Conservation (phyloP, 1,140 invertebrate species). For the Adoxophyes honmai region DNA sequence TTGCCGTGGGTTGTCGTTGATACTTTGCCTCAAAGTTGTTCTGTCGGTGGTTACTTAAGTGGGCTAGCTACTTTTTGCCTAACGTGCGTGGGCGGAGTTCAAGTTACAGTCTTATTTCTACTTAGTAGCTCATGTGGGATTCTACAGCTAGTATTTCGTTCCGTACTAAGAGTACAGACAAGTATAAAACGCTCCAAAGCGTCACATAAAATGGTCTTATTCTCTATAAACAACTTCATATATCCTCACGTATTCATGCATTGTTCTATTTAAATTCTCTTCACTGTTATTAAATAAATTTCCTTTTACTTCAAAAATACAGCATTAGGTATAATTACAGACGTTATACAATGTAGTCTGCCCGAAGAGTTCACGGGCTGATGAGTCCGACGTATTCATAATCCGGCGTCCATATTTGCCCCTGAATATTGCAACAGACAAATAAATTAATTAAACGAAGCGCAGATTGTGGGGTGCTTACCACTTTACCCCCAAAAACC, state of each 20-base stretch:
- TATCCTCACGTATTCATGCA: no score
- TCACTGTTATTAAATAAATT: no score
- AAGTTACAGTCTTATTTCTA: background rate
- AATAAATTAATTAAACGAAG: no score
- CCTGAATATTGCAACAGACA: no score
- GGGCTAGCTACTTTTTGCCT: background rate
- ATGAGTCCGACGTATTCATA: slow-evolving; percentile 7
- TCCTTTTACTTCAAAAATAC: background rate
- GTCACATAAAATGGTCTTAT: no score
- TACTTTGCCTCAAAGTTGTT: background rate
- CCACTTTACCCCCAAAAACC: no score
- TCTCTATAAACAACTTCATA: no score
- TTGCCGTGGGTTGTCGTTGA: background rate
- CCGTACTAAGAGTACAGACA: no score
- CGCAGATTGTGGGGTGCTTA: no score
- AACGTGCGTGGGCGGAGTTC: background rate
- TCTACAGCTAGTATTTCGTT: no score
- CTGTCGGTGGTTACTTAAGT: background rate
- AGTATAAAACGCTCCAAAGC: no score
- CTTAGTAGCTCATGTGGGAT: background rate
- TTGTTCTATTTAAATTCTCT: no score
- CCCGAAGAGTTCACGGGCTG: slow-evolving; percentile 8
- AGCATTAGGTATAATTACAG: background rate
- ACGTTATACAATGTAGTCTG: background rate
- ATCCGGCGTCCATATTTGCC: background rate